Evolutionary conservation across 2,888 invertebrate species (phyloP), one percentile per base, ranked within the genome.

Genomic region (Cephonodes hylas): DNA sequence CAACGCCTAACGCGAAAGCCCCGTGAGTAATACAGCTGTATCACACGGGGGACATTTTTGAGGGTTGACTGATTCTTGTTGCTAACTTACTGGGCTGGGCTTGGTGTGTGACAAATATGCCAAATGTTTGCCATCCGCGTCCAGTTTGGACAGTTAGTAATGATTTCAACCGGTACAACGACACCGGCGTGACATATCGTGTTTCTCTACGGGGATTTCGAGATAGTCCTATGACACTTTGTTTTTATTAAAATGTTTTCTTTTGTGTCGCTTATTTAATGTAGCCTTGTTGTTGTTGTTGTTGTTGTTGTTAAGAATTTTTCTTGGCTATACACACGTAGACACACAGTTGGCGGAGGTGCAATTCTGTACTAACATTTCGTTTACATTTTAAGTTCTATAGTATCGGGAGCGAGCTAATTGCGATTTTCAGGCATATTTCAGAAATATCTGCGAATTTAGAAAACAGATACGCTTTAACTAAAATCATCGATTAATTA

Each of bases 21-120:
- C 58, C 63, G 56, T 67, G 66, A 68, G 60, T 65, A 45, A 64
- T 71, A 66, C 67, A 42, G 63, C 38, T 48, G 44, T 48, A 63
- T 67, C 70, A 68, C 71, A 61, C 53, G 69, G 65, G 69, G 65
- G 64, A 69, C 66, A 62, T 62, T 62, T 64, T 61, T 64, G 68
- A 70, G 63, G 73, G 72, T 64, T 79, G 76, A 74, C 73, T 77
- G 77, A 77, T 77, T 76, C 69, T 63, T 70, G 66, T 72, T 76
- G 66, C 66, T 68, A 73, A 75, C 70, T 72, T 73, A 67, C 73
- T 73, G 69, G 67, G 66, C 60, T 65, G 61, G 57, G 44, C 48
- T 59, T 59, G 64, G 18, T 63, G 27, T 60, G 46, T 61, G 65
- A 68, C 64, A 75, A 69, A 73, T 69, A 71, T 61, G 46, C 44